These are phyloP conservation scores for Machaerirhynchus nigripectus DNA, from an alignment of 2,113 vertebrate species.

Conservation along the genomic window DNA sequence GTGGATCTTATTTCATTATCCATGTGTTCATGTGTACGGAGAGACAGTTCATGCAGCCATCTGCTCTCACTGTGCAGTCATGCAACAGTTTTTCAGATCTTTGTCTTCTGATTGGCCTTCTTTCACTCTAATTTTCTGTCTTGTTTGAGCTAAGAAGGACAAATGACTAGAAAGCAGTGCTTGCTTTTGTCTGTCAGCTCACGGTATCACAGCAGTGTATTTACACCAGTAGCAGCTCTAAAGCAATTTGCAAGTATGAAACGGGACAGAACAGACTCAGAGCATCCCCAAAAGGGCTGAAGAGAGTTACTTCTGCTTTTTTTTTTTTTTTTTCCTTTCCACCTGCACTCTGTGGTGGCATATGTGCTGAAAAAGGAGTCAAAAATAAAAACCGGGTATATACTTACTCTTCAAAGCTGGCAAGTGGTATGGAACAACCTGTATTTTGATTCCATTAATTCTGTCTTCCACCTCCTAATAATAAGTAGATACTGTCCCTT, in stretches of 20 bases:
- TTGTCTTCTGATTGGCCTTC: constrained; percentile 22
- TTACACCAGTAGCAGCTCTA: neutral
- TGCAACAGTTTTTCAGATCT: constrained; percentile 52
- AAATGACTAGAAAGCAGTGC: neutral
- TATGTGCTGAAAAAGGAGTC: neutral
- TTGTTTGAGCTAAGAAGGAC: constrained; percentile 41
- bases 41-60: constrained; percentile 36
- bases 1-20: constrained; percentile 39
- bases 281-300: neutral
- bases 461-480: neutral
- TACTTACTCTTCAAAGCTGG: neutral
- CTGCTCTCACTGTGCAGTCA: constrained; percentile 45
- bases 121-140: constrained; percentile 46
- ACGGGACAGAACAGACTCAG: neutral
- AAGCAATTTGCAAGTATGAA: constrained; percentile 14
- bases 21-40: neutral
- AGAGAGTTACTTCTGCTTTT: neutral
- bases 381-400: neutral
- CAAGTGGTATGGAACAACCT: neutral
- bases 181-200: neutral
- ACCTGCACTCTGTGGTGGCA: neutral
- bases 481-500: neutral
- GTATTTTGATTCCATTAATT: neutral
- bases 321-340: neutral
- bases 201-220: neutral